Conservation (phyloP, 2,113 vertebrate genomes). For the Eublepharis macularius region DNA sequence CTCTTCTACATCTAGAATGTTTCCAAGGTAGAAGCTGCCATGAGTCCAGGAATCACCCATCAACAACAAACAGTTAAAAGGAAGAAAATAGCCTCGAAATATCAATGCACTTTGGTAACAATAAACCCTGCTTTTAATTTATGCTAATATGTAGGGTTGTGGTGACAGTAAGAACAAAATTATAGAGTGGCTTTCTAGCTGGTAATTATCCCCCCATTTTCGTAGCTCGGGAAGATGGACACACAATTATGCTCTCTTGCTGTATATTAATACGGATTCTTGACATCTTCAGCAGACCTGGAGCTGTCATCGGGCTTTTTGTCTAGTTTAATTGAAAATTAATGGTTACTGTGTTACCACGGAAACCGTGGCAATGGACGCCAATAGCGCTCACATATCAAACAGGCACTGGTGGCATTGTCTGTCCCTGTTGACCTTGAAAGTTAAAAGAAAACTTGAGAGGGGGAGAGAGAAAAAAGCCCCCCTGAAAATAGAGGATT, state of each 20-base stretch:
- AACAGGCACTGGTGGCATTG: slow-evolving; percentile 94
- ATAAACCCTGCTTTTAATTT: slow-evolving; percentile 88
- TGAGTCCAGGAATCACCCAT: slow-evolving; percentile 78
- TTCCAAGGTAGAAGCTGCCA: slow-evolving; percentile 72
- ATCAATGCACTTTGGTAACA: slow-evolving; percentile 86
- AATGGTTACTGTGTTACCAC: slow-evolving; percentile 99
- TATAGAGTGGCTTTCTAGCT: slow-evolving; percentile 89
- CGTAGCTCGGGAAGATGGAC: slow-evolving; percentile 91
- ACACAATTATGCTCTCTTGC: slow-evolving; percentile 99
- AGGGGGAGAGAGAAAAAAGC: slow-evolving; percentile 62
- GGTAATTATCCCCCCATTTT: slow-evolving; percentile 89
- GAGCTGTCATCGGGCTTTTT: slow-evolving; percentile 99
- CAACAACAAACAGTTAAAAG: slow-evolving; percentile 86
- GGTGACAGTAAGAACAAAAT: slow-evolving; percentile 89
- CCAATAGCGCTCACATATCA: slow-evolving; percentile 90
- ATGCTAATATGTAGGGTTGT: slow-evolving; percentile 88
- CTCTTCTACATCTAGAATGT: neutral
- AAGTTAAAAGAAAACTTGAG: slow-evolving; percentile 90
- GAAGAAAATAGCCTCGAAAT: slow-evolving; percentile 80
- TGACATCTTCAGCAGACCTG: slow-evolving; percentile 99
- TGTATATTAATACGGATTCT: slow-evolving; percentile 99
- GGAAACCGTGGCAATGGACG: slow-evolving; percentile 92
- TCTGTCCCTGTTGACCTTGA: slow-evolving; percentile 99
- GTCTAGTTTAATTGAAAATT: slow-evolving; percentile 99
- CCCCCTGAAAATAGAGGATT: slow-evolving; percentile 73